Evolutionary conservation across 2,113 vertebrate genomes (phyloP), one percentile per base, ranked within the genome.

Genomic region (Takifugu bimaculatus): DNA sequence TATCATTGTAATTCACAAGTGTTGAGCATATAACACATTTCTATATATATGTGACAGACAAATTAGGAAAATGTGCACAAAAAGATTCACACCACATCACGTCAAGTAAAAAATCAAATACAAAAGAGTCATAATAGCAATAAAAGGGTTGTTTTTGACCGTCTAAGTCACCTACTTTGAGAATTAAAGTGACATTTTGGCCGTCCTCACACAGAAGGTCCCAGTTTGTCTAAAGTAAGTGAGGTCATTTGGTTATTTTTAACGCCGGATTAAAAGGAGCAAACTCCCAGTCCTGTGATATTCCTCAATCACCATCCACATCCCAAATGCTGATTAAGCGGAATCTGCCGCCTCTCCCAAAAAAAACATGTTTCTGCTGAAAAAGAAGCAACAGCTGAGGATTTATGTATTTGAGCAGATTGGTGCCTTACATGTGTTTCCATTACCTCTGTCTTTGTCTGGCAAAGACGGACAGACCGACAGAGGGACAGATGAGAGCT

Each of bases 221-320:
- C 4, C 15, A 26, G 51, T 64, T 62, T 70, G 72, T 48, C 75
- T 57, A 76, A 68, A 58, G 35, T 15, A 26, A 63, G 44, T 85
- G 79, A 79, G 71, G 60, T 74, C 72, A 79, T 86, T 55, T 67
- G 68, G 80, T 82, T 75, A 76, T 74, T 75, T 77, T 32, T 70
- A 64, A 85, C 68, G 77, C 55, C 27, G 52, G 48, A 14, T 60
- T 57, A 68, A 56, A 65, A 54, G 44, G 50, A 60, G 53, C 76
- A 73, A 70, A 81, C 57, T 66, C 57, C 63, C 43, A 45, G 28
- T 58, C 62, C 68, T 65, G 69, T 65, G 70, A 63, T 60, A 64
- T 5, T 11, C 48, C 6, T 60, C 65, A 56, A 50, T 57, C 12
- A 51, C 42, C 15, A 50, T 51, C 54, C 29, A 45, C 61, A 57